Percentiles rank a stretch among this genome's conserved stretches.
phyloP scores from a whole-genome alignment of 1,140 invertebrate genomes.

The Scaptomyza pallida region DNA sequence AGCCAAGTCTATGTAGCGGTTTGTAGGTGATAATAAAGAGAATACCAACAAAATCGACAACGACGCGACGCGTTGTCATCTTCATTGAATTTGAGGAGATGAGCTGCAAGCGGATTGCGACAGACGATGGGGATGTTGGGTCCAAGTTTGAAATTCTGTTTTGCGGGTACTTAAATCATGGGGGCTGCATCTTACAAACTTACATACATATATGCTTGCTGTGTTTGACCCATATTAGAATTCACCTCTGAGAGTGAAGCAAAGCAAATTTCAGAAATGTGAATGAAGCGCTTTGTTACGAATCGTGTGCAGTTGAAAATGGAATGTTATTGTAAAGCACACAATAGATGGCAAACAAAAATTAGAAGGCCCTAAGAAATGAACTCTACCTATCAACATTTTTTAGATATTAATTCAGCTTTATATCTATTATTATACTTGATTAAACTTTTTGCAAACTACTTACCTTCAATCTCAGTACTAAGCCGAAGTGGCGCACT shows the following conservation, averaged over 20 bases:
- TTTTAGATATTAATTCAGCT: no score
- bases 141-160: constrained; percentile 58
- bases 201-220: no score
- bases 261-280: constrained; percentile 38
- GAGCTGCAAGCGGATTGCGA: constrained; percentile 68
- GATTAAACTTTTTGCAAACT: neutral
- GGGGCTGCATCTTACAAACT: constrained; percentile 75
- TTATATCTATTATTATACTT: no score
- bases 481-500: constrained; percentile 65
- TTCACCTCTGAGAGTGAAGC: constrained; percentile 55
- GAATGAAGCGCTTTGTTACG: constrained; percentile 52
- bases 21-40: constrained; percentile 40
- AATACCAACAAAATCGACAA: constrained; percentile 73
- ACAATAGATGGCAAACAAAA: constrained; percentile 41
- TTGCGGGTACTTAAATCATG: constrained; percentile 36
- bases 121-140: constrained; percentile 12
- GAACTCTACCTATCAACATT: neutral
- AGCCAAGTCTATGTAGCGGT: neutral
- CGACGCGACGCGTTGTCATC: neutral
- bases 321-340: constrained; percentile 54
- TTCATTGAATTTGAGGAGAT: constrained; percentile 48
- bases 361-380: constrained; percentile 12
- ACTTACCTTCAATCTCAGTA: constrained; percentile 82
- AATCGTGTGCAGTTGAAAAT: constrained; percentile 73
- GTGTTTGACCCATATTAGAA: constrained; percentile 82